A percentile compares a stretch with the other conserved stretches of the same genome.
Conservation (phyloP, 1,140 invertebrate species). For the Brachionus rotundiformis region DNA sequence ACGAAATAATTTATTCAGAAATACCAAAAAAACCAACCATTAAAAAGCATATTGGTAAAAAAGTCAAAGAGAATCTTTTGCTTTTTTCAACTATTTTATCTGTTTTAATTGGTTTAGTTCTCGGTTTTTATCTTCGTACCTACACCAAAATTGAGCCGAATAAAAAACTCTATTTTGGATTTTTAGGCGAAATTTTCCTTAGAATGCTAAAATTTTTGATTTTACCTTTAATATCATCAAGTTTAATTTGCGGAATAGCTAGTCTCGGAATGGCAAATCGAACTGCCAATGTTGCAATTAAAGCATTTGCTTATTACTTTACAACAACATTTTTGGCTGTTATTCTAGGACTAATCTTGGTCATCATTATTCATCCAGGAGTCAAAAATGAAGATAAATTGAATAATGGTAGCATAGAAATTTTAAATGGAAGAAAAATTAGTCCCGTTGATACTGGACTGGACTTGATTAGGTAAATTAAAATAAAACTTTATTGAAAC, state of each 20-base stretch:
- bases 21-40: conserved; percentile 21
- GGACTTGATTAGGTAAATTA: conserved; percentile 43
- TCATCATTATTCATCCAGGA: conserved; percentile 65
- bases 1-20: conserved; percentile 10
- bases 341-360: conserved; percentile 63
- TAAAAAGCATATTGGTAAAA: background rate
- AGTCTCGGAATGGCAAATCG: background rate
- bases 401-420: background rate
- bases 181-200: conserved; percentile 41
- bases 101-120: background rate
- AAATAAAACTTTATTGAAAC: background rate
- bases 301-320: conserved; percentile 31
- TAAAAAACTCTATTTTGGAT: conserved; percentile 41
- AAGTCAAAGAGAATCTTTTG: conserved; percentile 18
- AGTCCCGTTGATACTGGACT: conserved; percentile 24
- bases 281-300: conserved; percentile 56
- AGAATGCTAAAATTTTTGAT: conserved; percentile 40
- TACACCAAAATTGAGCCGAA: background rate
- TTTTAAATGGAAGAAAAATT: conserved; percentile 43
- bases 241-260: conserved; percentile 17
- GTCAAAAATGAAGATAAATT: background rate
- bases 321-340: conserved; percentile 36
- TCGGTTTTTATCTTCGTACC: background rate
- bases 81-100: background rate
- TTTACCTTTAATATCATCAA: conserved; percentile 32